phyloP scores from a whole-genome alignment of 2,113 vertebrate species.

The Caranx melampygus region DNA sequence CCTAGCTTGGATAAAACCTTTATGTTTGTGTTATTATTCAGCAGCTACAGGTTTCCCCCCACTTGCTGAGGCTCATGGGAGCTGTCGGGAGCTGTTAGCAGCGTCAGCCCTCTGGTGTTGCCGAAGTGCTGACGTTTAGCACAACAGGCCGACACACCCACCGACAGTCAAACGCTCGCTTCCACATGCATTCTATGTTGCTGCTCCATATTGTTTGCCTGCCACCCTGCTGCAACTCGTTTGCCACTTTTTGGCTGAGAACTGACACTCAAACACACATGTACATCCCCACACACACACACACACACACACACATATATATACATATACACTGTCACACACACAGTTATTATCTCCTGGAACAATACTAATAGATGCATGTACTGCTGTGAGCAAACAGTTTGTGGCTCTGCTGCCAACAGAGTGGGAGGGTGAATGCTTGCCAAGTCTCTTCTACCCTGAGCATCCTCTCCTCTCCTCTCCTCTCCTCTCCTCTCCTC shows the following conservation, averaged over 20 bases:
- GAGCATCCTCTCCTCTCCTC: slow-evolving; percentile 31
- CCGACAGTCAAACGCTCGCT: not conserved
- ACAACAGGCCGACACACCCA: slow-evolving; percentile 30
- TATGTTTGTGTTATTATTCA: no score
- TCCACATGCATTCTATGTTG: slow-evolving; percentile 10
- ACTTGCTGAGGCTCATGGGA: not conserved
- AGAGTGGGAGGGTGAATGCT: slow-evolving; percentile 70
- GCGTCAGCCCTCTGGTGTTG: slow-evolving; percentile 1
- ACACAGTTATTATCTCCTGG: slow-evolving; percentile 77
- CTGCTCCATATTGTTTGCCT: slow-evolving; percentile 57
- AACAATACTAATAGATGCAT: slow-evolving; percentile 83
- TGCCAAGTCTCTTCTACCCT: slow-evolving; percentile 76
- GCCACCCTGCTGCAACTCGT: slow-evolving; percentile 54
- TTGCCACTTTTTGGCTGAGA: slow-evolving; percentile 51
- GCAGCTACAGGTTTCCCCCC: not conserved
- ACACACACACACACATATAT: slow-evolving; percentile 19
- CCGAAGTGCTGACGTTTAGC: slow-evolving; percentile 35
- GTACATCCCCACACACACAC: slow-evolving; percentile 30
- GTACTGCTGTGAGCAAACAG: slow-evolving; percentile 82
- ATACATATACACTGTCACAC: slow-evolving; percentile 11
- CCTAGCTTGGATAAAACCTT: not conserved
- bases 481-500: not conserved
- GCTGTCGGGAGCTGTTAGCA: slow-evolving; percentile 27
- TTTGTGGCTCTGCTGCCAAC: slow-evolving; percentile 75
- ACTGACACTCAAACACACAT: slow-evolving; percentile 43